A percentile compares a stretch with the other conserved stretches of the same genome.
Conservation (phyloP, 1,140 invertebrate species). For the Temnothorax longispinosus region DNA sequence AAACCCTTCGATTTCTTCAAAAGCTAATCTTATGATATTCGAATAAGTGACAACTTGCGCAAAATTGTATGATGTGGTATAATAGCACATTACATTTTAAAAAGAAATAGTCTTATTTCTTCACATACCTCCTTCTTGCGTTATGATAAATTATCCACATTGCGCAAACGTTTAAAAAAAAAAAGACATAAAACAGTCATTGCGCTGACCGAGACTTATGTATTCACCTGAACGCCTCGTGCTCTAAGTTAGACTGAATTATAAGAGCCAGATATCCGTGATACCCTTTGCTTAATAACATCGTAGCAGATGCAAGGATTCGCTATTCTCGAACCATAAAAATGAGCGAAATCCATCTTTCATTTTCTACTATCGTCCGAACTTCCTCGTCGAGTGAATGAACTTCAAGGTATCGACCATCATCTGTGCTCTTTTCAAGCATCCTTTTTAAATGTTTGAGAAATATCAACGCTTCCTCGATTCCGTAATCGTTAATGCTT, state of each 20-base stretch:
- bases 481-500: not conserved
- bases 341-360: not conserved
- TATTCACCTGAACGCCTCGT: not conserved
- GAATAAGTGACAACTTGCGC: not conserved
- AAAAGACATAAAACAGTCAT: not conserved
- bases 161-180: slow-evolving; percentile 5
- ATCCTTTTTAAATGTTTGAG: slow-evolving; percentile 8
- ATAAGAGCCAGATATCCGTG: slow-evolving; percentile 31
- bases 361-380: not conserved
- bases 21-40: not conserved
- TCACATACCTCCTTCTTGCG: not conserved
- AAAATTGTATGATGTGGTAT: not conserved
- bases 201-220: not conserved
- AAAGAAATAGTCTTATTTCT: not conserved
- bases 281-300: slow-evolving; percentile 33
- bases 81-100: not conserved
- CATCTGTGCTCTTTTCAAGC: slow-evolving; percentile 21
- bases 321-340: not conserved
- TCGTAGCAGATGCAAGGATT: not conserved
- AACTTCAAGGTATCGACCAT: slow-evolving; percentile 12
- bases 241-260: slow-evolving; percentile 11
- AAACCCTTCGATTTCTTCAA: not conserved
- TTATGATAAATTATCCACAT: slow-evolving; percentile 3
- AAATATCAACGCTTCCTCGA: not conserved
- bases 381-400: slow-evolving; percentile 42